phyloP scores from a whole-genome alignment of 2,888 invertebrate genomes.

The Frankliniella intonsa region DNA sequence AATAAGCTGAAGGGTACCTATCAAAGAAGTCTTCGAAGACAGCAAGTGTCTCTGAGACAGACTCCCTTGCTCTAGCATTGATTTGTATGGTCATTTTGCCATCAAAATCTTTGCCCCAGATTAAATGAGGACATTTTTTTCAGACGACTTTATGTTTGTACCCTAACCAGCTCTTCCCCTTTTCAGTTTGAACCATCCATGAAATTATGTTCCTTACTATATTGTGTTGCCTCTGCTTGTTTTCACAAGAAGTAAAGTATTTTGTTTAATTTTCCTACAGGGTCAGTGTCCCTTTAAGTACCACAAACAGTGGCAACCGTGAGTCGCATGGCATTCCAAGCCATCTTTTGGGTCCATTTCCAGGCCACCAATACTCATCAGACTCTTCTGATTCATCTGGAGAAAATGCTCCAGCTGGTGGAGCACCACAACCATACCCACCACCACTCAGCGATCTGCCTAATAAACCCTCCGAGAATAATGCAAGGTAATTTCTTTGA shows the following conservation, averaged over 20 bases:
- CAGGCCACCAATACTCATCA: constrained; percentile 40
- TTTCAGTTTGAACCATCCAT: constrained; percentile 11
- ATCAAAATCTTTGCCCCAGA: background rate
- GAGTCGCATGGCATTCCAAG: constrained; percentile 39
- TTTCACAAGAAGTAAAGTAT: background rate
- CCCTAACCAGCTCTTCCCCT: background rate
- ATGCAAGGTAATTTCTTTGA: constrained; percentile 39
- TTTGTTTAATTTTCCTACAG: background rate
- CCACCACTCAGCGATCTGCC: constrained; percentile 38
- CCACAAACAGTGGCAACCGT: background rate
- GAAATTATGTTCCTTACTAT: background rate
- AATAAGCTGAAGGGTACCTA: background rate
- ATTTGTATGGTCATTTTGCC: background rate
- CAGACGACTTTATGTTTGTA: background rate
- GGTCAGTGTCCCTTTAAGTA: background rate
- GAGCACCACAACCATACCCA: constrained; percentile 37
- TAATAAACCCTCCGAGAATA: constrained; percentile 39
- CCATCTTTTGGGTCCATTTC: constrained; percentile 39
- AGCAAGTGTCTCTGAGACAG: background rate
- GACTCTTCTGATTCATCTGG: constrained; percentile 39
- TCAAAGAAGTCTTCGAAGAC: background rate
- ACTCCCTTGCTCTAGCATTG: background rate
- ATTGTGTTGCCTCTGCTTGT: background rate
- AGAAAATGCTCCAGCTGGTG: constrained; percentile 37
- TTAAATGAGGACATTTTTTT: background rate